Evolutionary conservation across 2,797 vertebrate genomes (phyloP), one percentile per base, ranked within the genome.

Genomic region (Hafferia zeledoni): DNA sequence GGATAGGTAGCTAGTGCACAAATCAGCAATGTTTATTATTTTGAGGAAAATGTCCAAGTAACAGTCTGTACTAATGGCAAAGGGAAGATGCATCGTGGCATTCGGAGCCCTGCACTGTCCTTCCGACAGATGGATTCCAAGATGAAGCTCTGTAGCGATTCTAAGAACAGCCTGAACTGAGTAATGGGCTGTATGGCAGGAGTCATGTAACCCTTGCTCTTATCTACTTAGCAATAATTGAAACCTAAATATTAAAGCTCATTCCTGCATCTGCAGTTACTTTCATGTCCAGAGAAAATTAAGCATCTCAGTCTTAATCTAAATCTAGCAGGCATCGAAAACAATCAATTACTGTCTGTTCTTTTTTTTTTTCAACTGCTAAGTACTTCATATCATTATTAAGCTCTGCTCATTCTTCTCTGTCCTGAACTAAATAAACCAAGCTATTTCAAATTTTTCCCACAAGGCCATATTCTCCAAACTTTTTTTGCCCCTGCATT

Each of bases 181-280:
- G n/a, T 85, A 86, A 94, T 83, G 70, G 50, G 61, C 43, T 83
- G 28, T 16, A 12, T 17, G 79, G 83, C 93, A 94, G 65, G 13
- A 94, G 87, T 78, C 93, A 78, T 3, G 43, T 78, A 88, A 91
- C 93, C 89, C 69, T 78, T 95, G 93, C 65, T 94, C 95, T 86
- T 86, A 93, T 81, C 93, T 95, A 61, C 90, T 94, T 86, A 86
- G 82, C 12, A 88, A 86, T 90, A 93, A 94, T 77, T 94, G 83
- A 50, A 91, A 65, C 39, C 82, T 74, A 81, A 94, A 93, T 94
- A 90, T 83, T 91, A 88, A 86, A 90, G 82, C 82, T 86, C 69
- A 81, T 86, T 91, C 84, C 89, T 92, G 46, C 72, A 88, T 93
- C 84, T 91, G 90, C 33, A 87, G 39, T 88, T 94, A 81, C 83